Conservation (phyloP, 2,888 invertebrate species). For the Argynnis bischoffii region DNA sequence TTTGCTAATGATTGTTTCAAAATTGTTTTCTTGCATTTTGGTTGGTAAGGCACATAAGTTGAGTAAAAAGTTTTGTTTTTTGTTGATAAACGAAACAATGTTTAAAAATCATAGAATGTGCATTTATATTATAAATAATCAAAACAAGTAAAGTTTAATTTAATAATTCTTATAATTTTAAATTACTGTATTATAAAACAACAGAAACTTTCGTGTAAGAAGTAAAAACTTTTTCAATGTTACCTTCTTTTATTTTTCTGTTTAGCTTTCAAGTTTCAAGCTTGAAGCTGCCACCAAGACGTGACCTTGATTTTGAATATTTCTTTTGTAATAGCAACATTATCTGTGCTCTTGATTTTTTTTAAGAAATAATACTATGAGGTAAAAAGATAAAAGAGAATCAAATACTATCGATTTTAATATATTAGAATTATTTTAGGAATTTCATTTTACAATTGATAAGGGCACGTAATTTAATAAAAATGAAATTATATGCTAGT, state of each 20-base stretch:
- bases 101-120: neutral
- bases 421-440: too few species aligned
- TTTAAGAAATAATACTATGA: neutral
- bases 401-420: too few species aligned
- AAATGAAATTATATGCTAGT: neutral
- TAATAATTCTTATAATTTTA: neutral
- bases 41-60: constrained; percentile 48
- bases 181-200: neutral
- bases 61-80: constrained; percentile 57
- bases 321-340: constrained; percentile 11
- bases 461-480: too few species aligned
- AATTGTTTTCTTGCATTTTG: constrained; percentile 73
- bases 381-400: neutral
- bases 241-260: constrained; percentile 24
- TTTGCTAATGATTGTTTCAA: constrained; percentile 70
- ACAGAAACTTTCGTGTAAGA: constrained; percentile 1
- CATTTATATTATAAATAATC: neutral
- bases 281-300: constrained; percentile 25
- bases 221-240: constrained; percentile 16
- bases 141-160: neutral
- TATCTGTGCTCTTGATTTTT: neutral
- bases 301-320: constrained; percentile 26
- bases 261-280: constrained; percentile 26
- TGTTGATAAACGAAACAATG: constrained; percentile 4
- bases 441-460: too few species aligned